These are phyloP conservation scores for Philotrypesis tridentata DNA, from an alignment of 1,140 invertebrate species.

Conservation along the genomic window DNA sequence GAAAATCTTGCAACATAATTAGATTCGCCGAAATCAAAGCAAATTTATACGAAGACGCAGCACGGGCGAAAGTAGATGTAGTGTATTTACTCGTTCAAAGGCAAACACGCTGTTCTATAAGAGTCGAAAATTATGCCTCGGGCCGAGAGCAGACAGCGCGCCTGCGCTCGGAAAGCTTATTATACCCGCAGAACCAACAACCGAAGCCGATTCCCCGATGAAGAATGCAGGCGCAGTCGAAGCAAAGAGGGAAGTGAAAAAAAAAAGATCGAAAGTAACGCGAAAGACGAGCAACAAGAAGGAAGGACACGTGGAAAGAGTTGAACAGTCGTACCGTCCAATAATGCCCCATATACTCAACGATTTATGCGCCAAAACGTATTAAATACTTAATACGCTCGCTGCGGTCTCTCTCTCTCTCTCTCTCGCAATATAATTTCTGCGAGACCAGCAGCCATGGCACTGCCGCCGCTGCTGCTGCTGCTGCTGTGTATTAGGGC, in stretches of 20 bases:
- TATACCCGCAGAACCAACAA: conserved; percentile 18
- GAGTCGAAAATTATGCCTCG: conserved; percentile 18
- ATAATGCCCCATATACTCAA: conserved; percentile 70
- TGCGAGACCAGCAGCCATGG: conserved; percentile 14
- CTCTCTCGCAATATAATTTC: conserved; percentile 57
- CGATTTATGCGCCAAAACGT: conserved; percentile 71
- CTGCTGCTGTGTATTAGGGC: conserved; percentile 62
- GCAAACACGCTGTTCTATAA: background rate
- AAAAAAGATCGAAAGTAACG: conserved; percentile 2
- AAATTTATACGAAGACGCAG: too few relatives aligned
- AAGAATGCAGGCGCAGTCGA: conserved; percentile 24
- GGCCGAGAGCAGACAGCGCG: background rate
- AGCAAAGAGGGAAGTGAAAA: background rate
- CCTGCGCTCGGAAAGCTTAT: background rate
- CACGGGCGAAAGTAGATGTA: background rate
- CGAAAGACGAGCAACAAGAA: conserved; percentile 4
- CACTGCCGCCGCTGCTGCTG: background rate
- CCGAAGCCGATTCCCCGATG: conserved; percentile 26
- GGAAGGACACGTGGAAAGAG: conserved; percentile 40
- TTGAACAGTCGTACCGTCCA: conserved; percentile 56
- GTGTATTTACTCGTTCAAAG: background rate
- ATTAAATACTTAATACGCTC: conserved; percentile 63
- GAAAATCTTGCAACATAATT: too few relatives aligned
- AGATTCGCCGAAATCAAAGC: too few relatives aligned
- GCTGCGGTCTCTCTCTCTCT: background rate